Percentiles rank a stretch among this genome's conserved stretches.
These are phyloP conservation scores for Myotis pilosus DNA, from an alignment of 2,797 vertebrate genomes.

Conservation along the genomic window DNA sequence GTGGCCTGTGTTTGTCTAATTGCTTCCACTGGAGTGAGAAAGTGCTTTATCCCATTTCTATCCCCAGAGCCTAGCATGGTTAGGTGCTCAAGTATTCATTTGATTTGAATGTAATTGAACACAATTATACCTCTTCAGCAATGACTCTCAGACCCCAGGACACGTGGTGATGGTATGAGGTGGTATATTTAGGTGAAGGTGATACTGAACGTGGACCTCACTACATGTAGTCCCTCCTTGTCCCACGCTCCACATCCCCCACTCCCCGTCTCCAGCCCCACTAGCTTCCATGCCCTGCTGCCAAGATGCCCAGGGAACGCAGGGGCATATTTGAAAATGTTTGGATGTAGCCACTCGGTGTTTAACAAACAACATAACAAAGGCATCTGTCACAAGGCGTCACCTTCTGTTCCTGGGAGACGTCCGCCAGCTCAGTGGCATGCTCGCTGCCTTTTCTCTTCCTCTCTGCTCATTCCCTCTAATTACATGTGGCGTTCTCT, in stretches of 20 bases:
- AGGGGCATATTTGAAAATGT: conserved; percentile 56
- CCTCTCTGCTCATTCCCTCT: conserved; percentile 66
- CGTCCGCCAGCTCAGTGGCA: conserved; percentile 59
- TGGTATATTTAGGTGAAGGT: not conserved
- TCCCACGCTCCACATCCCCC: fast-evolving
- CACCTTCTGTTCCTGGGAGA: conserved; percentile 76
- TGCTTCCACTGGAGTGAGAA: not conserved
- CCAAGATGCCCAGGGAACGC: conserved; percentile 51
- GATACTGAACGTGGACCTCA: not conserved
- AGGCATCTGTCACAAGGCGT: conserved; percentile 79
- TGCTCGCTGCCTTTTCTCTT: conserved; percentile 54
- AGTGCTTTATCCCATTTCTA: not conserved
- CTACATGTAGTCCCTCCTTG: not conserved
- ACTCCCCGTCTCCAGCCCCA: not conserved
- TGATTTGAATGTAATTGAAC: conserved; percentile 45
- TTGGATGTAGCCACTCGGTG: conserved; percentile 60
- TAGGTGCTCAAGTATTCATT: not conserved
- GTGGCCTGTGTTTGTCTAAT: not conserved
- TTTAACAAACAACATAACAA: conserved; percentile 80
- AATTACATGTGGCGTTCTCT: conserved; percentile 65
- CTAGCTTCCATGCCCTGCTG: not conserved
- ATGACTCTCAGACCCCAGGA: not conserved
- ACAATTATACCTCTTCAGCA: not conserved
- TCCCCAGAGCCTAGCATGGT: not conserved
- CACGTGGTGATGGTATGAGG: not conserved